phyloP scores from a whole-genome alignment of 2,888 invertebrate genomes.

The Rhamnusium bicolor region DNA sequence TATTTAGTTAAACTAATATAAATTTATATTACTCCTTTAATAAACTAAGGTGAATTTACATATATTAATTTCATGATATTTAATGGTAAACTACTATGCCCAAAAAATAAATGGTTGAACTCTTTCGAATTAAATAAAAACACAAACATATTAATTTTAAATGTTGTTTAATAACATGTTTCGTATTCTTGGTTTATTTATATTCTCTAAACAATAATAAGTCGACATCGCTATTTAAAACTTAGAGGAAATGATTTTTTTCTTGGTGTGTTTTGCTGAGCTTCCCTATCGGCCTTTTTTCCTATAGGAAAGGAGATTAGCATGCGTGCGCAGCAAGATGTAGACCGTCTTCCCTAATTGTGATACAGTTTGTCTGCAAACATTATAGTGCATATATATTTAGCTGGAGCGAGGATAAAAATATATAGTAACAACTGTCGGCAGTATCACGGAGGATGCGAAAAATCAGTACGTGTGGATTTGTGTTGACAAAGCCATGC shows the following conservation, averaged over 20 bases:
- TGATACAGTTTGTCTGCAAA: too few relatives aligned
- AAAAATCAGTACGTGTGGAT: too few relatives aligned
- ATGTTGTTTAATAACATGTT: not conserved
- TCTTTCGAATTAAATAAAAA: not conserved
- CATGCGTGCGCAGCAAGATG: too few relatives aligned
- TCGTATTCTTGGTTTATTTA: not conserved
- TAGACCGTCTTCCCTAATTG: too few relatives aligned
- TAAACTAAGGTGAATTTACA: not conserved
- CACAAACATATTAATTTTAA: not conserved
- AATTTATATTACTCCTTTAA: not conserved
- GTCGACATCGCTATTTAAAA: not conserved
- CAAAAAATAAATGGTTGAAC: not conserved
- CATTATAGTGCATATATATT: too few relatives aligned
- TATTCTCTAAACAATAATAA: constrained; percentile 5
- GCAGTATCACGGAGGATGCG: too few relatives aligned
- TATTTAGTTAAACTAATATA: not conserved
- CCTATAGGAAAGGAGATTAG: too few relatives aligned
- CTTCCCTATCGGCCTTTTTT: too few relatives aligned
- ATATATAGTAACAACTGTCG: too few relatives aligned
- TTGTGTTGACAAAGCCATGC: too few relatives aligned
- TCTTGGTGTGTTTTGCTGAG: not conserved
- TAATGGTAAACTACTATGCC: not conserved
- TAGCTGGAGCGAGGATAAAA: too few relatives aligned
- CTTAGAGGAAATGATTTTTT: constrained; percentile 2
- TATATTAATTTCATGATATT: not conserved